phyloP scores from a whole-genome alignment of 2,888 invertebrate genomes.

The Liodrosophila aerea region DNA sequence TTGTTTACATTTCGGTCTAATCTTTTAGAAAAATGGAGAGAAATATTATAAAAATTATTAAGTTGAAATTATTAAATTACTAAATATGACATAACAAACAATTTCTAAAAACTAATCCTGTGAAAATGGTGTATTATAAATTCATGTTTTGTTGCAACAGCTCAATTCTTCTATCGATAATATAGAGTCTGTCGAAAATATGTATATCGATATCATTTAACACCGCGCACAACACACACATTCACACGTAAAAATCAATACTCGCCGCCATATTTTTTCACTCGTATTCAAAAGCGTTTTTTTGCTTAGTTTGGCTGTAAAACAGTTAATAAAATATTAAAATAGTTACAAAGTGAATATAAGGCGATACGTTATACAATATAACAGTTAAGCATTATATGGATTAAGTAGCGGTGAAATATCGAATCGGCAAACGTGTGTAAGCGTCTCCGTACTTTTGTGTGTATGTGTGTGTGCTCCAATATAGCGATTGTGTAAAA shows the following conservation, averaged over 20 bases:
- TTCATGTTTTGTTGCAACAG: conserved; percentile 12
- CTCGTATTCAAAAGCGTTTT: conserved; percentile 58
- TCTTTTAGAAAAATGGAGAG: too few species aligned
- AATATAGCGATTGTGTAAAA: conserved; percentile 42
- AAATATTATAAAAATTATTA: too few species aligned
- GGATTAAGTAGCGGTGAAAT: conserved; percentile 6
- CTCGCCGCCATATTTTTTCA: conserved; percentile 75
- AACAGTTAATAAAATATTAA: conserved; percentile 11
- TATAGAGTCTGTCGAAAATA: neutral
- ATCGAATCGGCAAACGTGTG: conserved; percentile 48
- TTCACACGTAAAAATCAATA: conserved; percentile 63
- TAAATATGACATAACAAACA: too few species aligned
- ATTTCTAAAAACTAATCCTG: too few species aligned
- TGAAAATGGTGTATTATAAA: too few species aligned
- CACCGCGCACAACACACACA: conserved; percentile 18
- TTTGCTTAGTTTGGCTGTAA: conserved; percentile 51
- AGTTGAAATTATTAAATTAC: too few species aligned
- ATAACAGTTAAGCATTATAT: conserved; percentile 6
- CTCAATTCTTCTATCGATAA: conserved; percentile 18
- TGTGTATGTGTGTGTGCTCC: conserved; percentile 40
- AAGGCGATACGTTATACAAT: neutral
- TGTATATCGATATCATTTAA: conserved; percentile 30
- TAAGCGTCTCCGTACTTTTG: conserved; percentile 39
- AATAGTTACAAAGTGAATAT: conserved; percentile 22
- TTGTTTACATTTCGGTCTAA: too few species aligned